Evolutionary conservation across 2,888 invertebrate species (phyloP), one percentile per base, ranked within the genome.

Genomic region (Dastarcus helophoroides): DNA sequence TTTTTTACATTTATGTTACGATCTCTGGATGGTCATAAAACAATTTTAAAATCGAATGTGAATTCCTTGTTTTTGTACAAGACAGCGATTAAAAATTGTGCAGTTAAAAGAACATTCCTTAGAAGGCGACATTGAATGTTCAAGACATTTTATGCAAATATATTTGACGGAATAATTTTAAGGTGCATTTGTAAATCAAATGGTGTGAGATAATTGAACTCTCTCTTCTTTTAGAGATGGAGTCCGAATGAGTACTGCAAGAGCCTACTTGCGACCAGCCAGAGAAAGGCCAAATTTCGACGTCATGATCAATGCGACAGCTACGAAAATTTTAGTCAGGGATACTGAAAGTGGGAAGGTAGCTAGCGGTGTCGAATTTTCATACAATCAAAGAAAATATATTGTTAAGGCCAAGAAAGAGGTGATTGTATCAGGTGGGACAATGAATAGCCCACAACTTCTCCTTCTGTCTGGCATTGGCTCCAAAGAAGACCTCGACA

Each of bases 401-500:
- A 58, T 53, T 2, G 70, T 69, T 1, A 56, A 56, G 6, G 71
- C 67, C 5, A 63, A 52, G 14, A 69, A 67, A 42, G 74, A 74
- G 64, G 69, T 70, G 3, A 63, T 79, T 21, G 48, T 78, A 9
- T 70, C 73, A 2, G 74, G 65, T 3, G 79, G 79, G 2, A 68
- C 78, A 0, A 52, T 79, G 6, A 77, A 77, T 54, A 71, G 76
- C 0, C 78, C 79, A 0, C 76, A 79, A 57, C 58, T 79, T 7
- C 63, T 79, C 3, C 50, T 78, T 3, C 65, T 76, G 3, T 79
- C 78, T 1, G 79, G 79, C 6, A 65, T 79, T 4, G 79, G 79
- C 0, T 74, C 79, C 0, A 69, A 64, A 43, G 64, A 68, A 4
- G 72, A 73, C 25, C 56, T 79, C 2, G 57, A 67, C 24, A 63